A percentile compares a stretch with the other conserved stretches of the same genome.
phyloP scores from a whole-genome alignment of 2,797 vertebrate genomes.

The Eupleurogrammus muticus region DNA sequence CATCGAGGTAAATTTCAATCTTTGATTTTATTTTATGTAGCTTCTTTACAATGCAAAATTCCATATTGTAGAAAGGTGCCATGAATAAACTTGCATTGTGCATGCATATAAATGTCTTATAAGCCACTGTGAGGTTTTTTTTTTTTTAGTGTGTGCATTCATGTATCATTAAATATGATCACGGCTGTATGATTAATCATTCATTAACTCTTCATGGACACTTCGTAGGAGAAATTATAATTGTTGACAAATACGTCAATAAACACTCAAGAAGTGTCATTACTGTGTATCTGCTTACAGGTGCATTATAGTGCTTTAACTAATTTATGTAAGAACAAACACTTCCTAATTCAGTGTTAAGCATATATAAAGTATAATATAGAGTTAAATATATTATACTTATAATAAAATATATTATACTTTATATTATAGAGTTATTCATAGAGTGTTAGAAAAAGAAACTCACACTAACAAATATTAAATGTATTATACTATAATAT shows the following conservation, averaged over 20 bases:
- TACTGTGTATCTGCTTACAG: background rate
- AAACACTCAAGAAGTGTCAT: too few species aligned
- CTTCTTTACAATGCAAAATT: too few species aligned
- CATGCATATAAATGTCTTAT: background rate
- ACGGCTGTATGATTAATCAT: background rate
- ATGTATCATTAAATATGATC: constrained; percentile 1
- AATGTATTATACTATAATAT: too few species aligned
- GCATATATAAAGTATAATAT: background rate
- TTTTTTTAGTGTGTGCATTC: background rate
- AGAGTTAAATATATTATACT: too few species aligned
- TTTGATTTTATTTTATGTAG: too few species aligned
- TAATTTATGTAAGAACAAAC: background rate
- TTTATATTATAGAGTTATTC: too few species aligned
- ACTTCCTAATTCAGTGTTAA: background rate
- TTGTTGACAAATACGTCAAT: background rate
- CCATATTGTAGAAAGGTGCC: background rate
- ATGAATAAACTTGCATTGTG: background rate
- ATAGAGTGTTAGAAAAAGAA: too few species aligned
- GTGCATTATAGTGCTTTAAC: too few species aligned
- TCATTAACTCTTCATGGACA: background rate
- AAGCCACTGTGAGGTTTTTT: background rate
- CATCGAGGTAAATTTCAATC: too few species aligned
- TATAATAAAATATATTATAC: too few species aligned
- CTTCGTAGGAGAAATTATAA: background rate
- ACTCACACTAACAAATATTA: too few species aligned